A percentile compares a stretch with the other conserved stretches of the same genome.
These are phyloP conservation scores for Rhingia campestris DNA, from an alignment of 2,888 invertebrate genomes.

Conservation along the genomic window DNA sequence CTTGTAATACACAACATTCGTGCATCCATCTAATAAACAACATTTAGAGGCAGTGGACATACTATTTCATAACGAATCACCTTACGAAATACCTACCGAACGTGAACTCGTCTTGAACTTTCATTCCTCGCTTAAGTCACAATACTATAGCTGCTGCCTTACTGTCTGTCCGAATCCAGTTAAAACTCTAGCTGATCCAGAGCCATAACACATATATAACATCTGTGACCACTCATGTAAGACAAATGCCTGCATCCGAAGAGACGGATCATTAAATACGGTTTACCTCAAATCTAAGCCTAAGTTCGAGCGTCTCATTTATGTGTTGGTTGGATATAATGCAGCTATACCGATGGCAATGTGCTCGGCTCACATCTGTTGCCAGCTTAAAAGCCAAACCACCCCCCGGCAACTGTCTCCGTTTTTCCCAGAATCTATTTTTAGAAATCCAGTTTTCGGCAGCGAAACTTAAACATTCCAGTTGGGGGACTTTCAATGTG, in stretches of 20 bases:
- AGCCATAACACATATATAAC: constrained; percentile 46
- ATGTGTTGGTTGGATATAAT: not conserved
- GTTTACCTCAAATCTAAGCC: constrained; percentile 61
- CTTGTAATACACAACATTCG: constrained; percentile 14
- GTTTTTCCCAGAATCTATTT: constrained; percentile 66
- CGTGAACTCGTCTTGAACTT: constrained; percentile 67
- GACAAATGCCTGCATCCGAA: constrained; percentile 32
- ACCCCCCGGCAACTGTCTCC: constrained; percentile 35
- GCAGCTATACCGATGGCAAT: constrained; percentile 1
- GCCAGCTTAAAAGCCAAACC: constrained; percentile 38
- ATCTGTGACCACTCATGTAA: constrained; percentile 65
- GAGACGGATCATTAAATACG: constrained; percentile 51
- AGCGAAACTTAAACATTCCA: constrained; percentile 71
- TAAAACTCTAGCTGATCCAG: constrained; percentile 16
- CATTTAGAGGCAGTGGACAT: constrained; percentile 34
- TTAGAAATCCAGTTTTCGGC: constrained; percentile 73
- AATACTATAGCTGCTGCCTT: constrained; percentile 59
- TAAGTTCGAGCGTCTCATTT: constrained; percentile 50
- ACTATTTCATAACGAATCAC: constrained; percentile 36
- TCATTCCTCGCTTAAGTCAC: constrained; percentile 5
- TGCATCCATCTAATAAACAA: constrained; percentile 48
- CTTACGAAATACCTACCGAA: constrained; percentile 49
- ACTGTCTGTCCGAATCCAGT: constrained; percentile 66
- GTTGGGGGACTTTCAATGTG: constrained; percentile 57
- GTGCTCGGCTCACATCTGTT: constrained; percentile 45